Evolutionary conservation across 2,888 invertebrate genomes (phyloP).

Genomic region (Notodonta ziczac): DNA sequence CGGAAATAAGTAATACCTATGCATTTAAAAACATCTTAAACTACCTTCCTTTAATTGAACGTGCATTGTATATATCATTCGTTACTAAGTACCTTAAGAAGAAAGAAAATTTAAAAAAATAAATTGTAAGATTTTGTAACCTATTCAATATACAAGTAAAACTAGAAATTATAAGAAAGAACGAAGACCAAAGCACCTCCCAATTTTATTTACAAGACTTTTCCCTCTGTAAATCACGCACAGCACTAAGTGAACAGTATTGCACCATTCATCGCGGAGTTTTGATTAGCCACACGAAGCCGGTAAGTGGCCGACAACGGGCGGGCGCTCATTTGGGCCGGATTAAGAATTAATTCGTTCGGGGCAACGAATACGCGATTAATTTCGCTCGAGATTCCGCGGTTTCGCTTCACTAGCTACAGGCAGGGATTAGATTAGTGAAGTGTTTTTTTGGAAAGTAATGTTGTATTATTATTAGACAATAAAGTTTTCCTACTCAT

Average conservation of each 20-base stretch:
- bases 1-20: too few species aligned
- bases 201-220: background rate
- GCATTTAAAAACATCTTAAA: too few species aligned
- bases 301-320: slow-evolving; percentile 50
- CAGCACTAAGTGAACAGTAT: slow-evolving; percentile 4
- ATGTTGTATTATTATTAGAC: too few species aligned
- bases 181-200: background rate
- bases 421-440: slow-evolving; percentile 4
- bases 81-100: background rate
- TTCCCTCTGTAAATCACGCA: slow-evolving; percentile 33
- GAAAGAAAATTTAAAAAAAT: background rate
- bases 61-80: too few species aligned
- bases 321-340: slow-evolving; percentile 50
- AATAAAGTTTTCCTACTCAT: too few species aligned
- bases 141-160: too few species aligned
- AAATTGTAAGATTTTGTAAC: too few species aligned
- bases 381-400: slow-evolving; percentile 45
- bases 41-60: too few species aligned
- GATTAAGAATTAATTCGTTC: slow-evolving; percentile 60
- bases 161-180: background rate
- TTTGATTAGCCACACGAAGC: slow-evolving; percentile 42
- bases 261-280: slow-evolving; percentile 20
- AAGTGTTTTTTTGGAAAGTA: background rate
- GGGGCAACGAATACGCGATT: slow-evolving; percentile 50
- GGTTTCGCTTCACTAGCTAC: slow-evolving; percentile 35